A percentile compares a stretch with the other conserved stretches of the same genome.
Conservation (phyloP, 2,113 vertebrate genomes). For the Carassius carassius region DNA sequence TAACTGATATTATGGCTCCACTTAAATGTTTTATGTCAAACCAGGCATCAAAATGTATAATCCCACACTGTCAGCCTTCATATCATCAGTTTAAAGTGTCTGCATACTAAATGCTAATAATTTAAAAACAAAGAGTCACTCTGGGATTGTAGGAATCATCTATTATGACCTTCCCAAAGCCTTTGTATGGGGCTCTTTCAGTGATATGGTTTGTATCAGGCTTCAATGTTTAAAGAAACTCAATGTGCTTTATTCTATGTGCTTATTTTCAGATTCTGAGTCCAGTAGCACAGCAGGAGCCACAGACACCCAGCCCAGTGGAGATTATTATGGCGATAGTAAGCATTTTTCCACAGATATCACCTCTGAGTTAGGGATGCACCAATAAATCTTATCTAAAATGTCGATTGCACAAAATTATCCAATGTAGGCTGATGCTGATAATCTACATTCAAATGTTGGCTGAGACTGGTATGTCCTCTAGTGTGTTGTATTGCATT, state of each 20-base stretch:
- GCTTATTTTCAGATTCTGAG: constrained; percentile 82
- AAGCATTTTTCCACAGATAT: constrained; percentile 66
- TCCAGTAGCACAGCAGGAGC: constrained; percentile 78
- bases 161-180: neutral
- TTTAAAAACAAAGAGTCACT: neutral
- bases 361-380: neutral
- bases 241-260: constrained; percentile 56
- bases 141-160: neutral
- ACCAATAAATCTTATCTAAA: too few species aligned
- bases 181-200: neutral
- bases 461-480: neutral
- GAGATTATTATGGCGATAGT: constrained; percentile 98
- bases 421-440: neutral
- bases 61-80: neutral
- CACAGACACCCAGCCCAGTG: constrained; percentile 84
- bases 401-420: neutral
- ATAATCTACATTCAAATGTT: neutral
- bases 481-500: neutral
- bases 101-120: neutral
- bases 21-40: neutral
- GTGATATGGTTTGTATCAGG: neutral
- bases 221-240: neutral
- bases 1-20: neutral
- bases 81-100: neutral
- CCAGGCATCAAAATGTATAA: neutral